Evolutionary conservation across 1,140 invertebrate genomes (phyloP), one percentile per base, ranked within the genome.

Genomic region (Drosophila varians): DNA sequence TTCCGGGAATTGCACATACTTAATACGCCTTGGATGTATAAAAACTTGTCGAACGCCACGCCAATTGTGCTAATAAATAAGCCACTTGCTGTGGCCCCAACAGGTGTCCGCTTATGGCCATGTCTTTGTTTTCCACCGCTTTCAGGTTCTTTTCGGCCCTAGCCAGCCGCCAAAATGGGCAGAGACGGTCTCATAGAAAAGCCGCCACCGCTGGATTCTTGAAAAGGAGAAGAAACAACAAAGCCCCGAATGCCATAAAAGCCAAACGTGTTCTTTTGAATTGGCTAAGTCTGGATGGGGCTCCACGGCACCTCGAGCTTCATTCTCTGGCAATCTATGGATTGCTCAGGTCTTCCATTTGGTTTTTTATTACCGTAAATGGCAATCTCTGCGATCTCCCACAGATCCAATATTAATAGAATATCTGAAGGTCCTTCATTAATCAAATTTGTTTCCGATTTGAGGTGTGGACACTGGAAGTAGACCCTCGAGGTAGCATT

Each of bases 11-110:
- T 74, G 36, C 64, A 60, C 23, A 62, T 42, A 23, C 43, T 21
- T 5, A 11, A 12, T 53, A 19, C 21, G 28, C 23, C 25, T 55
- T 28, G 40, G 16, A 31, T 46, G 51, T 36, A 3, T 9, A 71
- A 51, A 38, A 19, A 8, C n/a, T 9, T 31, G 21, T 48, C 45
- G 42, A 55, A 70, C 74, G 58, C 57, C 62, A 77, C 31, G 60
- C 48, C 79, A 84, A 84, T 75, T 64, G 75, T 53, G 65, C 65
- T 68, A 71, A 72, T 78, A 78, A 78, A 84, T 66, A 46, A 74
- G 52, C 53, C 42, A 84, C 66, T 73, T 77, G 78, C 69, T 83
- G 48, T 53, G 38, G 38, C 42, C 36, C 72, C 69, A 73, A 77
- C 80, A 86, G 80, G 75, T 84, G 66, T 78, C 31, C 51, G 31